Conservation (phyloP, 2,888 invertebrate genomes). For the Euplagia quadripunctaria region DNA sequence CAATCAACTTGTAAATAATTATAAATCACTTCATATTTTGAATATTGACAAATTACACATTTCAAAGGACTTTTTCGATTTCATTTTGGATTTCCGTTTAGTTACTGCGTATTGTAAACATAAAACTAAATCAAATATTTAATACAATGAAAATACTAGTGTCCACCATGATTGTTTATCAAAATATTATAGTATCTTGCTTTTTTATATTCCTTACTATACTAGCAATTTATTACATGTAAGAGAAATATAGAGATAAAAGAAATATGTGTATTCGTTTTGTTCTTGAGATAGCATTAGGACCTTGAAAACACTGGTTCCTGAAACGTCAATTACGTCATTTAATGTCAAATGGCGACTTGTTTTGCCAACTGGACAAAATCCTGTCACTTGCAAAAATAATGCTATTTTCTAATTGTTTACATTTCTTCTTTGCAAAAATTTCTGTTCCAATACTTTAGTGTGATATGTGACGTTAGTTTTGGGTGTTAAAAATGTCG, state of each 20-base stretch:
- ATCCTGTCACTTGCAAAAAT: slow-evolving; percentile 80
- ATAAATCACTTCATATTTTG: slow-evolving; percentile 80
- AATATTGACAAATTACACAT: slow-evolving; percentile 70
- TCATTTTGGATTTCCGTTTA: slow-evolving; percentile 52
- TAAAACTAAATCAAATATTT: not conserved
- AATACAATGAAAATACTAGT: too few species aligned
- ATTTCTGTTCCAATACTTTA: slow-evolving; percentile 58
- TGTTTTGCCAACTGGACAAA: slow-evolving; percentile 87
- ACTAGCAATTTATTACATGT: not conserved
- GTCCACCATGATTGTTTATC: not conserved
- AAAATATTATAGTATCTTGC: not conserved
- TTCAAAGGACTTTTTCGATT: slow-evolving; percentile 66
- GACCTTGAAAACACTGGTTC: not conserved
- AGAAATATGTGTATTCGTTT: not conserved
- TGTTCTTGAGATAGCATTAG: not conserved
- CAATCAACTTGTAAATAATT: slow-evolving; percentile 82
- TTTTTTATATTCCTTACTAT: not conserved
- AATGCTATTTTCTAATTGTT: slow-evolving; percentile 83
- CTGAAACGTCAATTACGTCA: slow-evolving; percentile 41
- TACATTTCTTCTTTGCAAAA: slow-evolving; percentile 64
- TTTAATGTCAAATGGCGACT: slow-evolving; percentile 60
- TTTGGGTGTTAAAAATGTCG: slow-evolving; percentile 83
- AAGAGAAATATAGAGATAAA: not conserved
- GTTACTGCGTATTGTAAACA: slow-evolving; percentile 23
- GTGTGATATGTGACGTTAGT: slow-evolving; percentile 72